Conservation (phyloP, 2,888 invertebrate genomes). For the Clistopyga incitator region DNA sequence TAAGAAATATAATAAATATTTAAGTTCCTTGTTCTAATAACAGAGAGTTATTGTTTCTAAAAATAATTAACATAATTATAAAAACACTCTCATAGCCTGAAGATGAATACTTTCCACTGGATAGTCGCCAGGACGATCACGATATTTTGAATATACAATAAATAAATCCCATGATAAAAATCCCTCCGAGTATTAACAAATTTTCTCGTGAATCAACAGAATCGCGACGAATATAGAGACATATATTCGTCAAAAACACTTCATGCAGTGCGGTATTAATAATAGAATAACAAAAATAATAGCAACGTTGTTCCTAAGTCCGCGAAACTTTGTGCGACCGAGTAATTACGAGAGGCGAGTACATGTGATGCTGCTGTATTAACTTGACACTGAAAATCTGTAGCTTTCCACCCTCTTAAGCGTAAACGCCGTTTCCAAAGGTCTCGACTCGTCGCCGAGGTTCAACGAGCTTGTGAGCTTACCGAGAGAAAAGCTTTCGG, state of each 20-base stretch:
- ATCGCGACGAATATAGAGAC: background rate
- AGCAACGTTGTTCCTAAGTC: constrained; percentile 2
- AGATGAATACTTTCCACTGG: no score
- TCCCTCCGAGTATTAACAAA: no score
- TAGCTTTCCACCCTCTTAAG: constrained; percentile 60
- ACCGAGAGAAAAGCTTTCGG: background rate
- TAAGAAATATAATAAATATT: no score
- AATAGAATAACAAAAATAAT: background rate
- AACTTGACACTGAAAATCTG: constrained; percentile 56
- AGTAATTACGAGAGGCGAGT: constrained; percentile 10
- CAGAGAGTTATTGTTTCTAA: no score
- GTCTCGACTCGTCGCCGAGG: constrained; percentile 21
- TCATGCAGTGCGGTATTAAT: background rate
- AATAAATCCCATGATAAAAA: background rate
- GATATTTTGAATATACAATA: no score
- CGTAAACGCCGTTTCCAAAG: constrained; percentile 18
- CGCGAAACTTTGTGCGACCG: background rate
- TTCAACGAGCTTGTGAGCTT: background rate
- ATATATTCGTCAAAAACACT: background rate
- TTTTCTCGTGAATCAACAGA: background rate
- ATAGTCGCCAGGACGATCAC: no score
- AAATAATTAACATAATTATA: no score
- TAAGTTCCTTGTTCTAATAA: no score
- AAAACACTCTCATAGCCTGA: no score
- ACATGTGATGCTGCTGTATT: constrained; percentile 54